Conservation (phyloP, 2,797 vertebrate species). For the Sebastes dallii region DNA sequence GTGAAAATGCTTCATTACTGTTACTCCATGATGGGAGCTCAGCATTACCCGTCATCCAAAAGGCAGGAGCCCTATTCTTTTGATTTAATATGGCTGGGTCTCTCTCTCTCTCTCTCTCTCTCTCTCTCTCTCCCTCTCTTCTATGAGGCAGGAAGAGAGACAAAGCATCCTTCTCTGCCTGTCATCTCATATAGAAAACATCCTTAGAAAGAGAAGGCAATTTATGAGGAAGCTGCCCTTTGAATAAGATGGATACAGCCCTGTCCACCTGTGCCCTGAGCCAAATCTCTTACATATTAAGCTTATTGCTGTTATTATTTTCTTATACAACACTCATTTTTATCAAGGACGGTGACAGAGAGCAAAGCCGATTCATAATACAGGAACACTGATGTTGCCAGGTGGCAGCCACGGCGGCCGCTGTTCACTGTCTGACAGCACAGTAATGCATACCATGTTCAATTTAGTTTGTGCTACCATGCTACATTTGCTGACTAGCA, state of each 20-base stretch:
- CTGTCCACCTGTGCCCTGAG: constrained; percentile 17
- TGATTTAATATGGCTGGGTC: constrained; percentile 47
- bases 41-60: constrained; percentile 49
- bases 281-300: constrained; percentile 15
- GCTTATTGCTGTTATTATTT: constrained; percentile 6
- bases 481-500: background rate
- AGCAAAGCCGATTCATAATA: background rate
- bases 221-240: constrained; percentile 46
- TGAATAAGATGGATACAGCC: constrained; percentile 30
- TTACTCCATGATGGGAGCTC: constrained; percentile 56
- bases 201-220: constrained; percentile 22
- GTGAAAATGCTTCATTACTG: constrained; percentile 61
- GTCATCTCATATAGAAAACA: constrained; percentile 33
- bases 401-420: background rate
- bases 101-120: background rate
- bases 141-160: constrained; percentile 17
- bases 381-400: background rate
- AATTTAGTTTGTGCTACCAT: background rate
- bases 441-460: background rate
- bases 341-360: background rate
- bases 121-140: background rate
- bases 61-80: constrained; percentile 45
- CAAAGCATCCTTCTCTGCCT: constrained; percentile 17
- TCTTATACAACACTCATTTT: background rate
- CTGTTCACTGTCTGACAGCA: background rate